Evolutionary conservation across 2,888 invertebrate species (phyloP), one percentile per base, ranked within the genome.

Genomic region (Criorhina ranunculi): DNA sequence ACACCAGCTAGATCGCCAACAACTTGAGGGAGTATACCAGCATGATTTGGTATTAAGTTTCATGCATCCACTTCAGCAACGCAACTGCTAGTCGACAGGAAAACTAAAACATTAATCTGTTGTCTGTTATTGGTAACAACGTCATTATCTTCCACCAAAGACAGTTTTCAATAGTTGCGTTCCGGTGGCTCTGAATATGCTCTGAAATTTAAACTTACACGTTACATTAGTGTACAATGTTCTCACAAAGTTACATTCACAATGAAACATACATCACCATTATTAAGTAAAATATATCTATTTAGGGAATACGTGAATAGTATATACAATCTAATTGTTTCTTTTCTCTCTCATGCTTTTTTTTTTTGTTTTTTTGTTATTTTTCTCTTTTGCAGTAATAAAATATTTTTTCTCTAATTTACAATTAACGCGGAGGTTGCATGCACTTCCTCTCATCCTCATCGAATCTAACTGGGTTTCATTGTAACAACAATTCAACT

Each of bases 231-330:
- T 15, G n/a, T n/a, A n/a, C n/a, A n/a, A n/a, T n/a, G n/a, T 15
- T 7, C 1, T 0, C 37, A 42, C 0, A 12, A 42, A 40, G 5
- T 12, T 8, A 33, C 33, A 33, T 33, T 33, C 12, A 4, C 24
- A 24, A 46, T 46, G 2, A 46, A 46, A 46, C 19, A 11, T 9
- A 24, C 24, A 11, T 4, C 12, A 17, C n/a, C 11, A 53, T 44
- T 53, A 57, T 69, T 60, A 69, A 77, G 67, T 59, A 77, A 77
- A 77, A 77, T 77, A 77, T 77, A 67, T 77, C 77, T 77, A 77
- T 77, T 51, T 77, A 37, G 77, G 77, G 67, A 69, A 69, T 77
- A 77, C 53, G 60, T 67, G 67, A 60, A 77, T 69, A 77, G 59
- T 77, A 77, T 60, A 76, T 57, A 77, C 67, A 77, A 51, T 69